Evolutionary conservation across 2,797 vertebrate species (phyloP).

Genomic region (Poecilia velifera): DNA sequence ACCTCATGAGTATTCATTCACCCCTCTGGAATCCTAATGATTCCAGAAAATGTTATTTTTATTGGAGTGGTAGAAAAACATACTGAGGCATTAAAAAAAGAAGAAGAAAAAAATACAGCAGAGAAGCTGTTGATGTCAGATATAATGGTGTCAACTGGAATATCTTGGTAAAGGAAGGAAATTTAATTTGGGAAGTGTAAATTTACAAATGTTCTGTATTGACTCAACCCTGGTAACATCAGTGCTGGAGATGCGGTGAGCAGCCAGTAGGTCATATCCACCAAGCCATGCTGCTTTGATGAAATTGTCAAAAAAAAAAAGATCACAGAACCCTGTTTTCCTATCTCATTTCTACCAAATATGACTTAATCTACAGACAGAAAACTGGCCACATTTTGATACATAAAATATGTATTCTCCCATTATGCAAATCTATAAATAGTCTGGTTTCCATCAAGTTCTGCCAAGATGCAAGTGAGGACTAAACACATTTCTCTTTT

Average conservation of each 20-base stretch:
- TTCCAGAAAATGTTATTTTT: slow-evolving; percentile 11
- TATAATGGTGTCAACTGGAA: slow-evolving; percentile 8
- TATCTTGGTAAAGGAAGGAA: slow-evolving; percentile 8
- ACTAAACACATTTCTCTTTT: no score
- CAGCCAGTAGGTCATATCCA: background rate
- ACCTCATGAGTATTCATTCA: background rate
- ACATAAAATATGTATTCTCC: no score
- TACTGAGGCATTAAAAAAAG: background rate
- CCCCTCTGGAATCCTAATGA: slow-evolving; percentile 9
- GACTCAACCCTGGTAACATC: background rate
- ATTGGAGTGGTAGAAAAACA: slow-evolving; percentile 1
- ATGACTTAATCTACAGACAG: no score
- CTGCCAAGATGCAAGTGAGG: no score
- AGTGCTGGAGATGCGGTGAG: slow-evolving; percentile 8
- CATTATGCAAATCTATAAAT: no score
- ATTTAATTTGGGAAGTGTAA: background rate
- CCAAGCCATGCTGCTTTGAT: no score
- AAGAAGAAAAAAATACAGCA: background rate
- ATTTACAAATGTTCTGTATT: background rate
- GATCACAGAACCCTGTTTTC: no score
- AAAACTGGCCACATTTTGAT: no score
- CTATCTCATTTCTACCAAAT: no score
- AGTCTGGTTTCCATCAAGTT: no score
- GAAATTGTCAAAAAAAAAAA: no score
- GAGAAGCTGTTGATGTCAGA: slow-evolving; percentile 1